Evolutionary conservation across 2,888 invertebrate genomes (phyloP), one percentile per base, ranked within the genome.

Genomic region (Acanthosepion lycidas): DNA sequence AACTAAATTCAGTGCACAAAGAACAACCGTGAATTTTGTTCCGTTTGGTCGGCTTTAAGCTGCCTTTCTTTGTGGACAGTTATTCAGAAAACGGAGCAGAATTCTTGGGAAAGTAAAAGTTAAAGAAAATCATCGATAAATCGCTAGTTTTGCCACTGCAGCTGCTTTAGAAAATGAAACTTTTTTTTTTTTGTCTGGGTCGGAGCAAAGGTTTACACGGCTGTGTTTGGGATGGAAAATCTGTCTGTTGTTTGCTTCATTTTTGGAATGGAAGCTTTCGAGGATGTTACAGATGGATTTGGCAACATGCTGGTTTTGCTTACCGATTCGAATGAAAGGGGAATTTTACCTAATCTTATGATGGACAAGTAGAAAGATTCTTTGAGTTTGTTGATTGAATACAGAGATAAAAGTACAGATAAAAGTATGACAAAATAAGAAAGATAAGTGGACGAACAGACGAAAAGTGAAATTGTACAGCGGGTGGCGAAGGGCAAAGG

Each of bases 231-330:
- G n/a, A 59, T 59, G 59, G 59, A 59, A 59, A 59, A 33, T 78
- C n/a, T 33, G 9, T 78, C n/a, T 78, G 78, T 78, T 78, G 78
- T 78, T 78, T 78, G 78, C 15, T 78, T n/a, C n/a, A 23, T 18
- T n/a, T 33, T 78, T 78, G n/a, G 78, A 78, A 78, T n/a, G n/a
- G 78, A 78, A 78, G 78, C 8, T n/a, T 78, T 78, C 8, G 78
- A 78, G n/a, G 78, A 78, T n/a, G 12, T n/a, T 33, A n/a, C 78
- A 78, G n/a, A 78, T 78, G 78, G 78, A 78, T n/a, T 78, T 78
- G 78, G 78, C 78, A 78, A 78, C 78, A n/a, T 78, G 78, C 78
- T n/a, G 78, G 78, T n/a, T 78, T n/a, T 78, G 78, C 78, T 78
- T 78, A 78, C 33, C 78, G 15, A 15, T 78, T 9, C 78, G 78